Evolutionary conservation across 2,113 vertebrate genomes (phyloP), one percentile per base, ranked within the genome.

Genomic region (Tympanuchus pallidicinctus): DNA sequence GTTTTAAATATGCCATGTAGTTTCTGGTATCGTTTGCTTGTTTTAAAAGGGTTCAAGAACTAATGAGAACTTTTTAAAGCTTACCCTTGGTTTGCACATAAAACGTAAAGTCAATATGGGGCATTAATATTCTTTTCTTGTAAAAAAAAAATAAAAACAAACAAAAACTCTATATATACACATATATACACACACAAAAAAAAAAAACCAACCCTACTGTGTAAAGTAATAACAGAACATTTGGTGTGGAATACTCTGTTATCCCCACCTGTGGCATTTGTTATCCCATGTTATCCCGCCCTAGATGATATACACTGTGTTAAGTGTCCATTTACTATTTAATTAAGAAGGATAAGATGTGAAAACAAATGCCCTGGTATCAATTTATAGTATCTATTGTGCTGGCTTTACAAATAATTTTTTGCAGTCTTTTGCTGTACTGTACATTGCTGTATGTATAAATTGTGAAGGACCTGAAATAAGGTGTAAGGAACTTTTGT

Each of bases 21-120:
- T 98, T 98, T 98, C 97, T 97, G 98, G 96, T 97, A 97, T 98
- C 70, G 96, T 98, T 97, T 82, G 97, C 97, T 98, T 97, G 97
- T 98, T 98, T 98, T 98, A 94, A 98, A 98, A 98, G 96, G 98
- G 97, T 97, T 98, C 92, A 63, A 98, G 97, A 97, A 98, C 97
- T 98, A 98, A 98, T 96, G 97, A 96, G 96, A 97, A 98, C 97
- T 98, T 99, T 98, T 98, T 98, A 97, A 98, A 98, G 98, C 98
- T 98, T 98, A 98, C 98, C 98, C 98, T 98, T 98, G 98, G 98
- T 99, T 99, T 99, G 98, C 98, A 99, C 98, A 99, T 98, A 98
- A 98, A 98, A 98, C 82, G 95, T 98, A 98, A 98, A 98, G 98
- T 99, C 98, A 98, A 98, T 98, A 98, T 98, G 98, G 98, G 98